Percentiles rank a stretch among this genome's conserved stretches.
phyloP scores from a whole-genome alignment of 2,797 vertebrate genomes.

The Muraenolepis orangiensis region DNA sequence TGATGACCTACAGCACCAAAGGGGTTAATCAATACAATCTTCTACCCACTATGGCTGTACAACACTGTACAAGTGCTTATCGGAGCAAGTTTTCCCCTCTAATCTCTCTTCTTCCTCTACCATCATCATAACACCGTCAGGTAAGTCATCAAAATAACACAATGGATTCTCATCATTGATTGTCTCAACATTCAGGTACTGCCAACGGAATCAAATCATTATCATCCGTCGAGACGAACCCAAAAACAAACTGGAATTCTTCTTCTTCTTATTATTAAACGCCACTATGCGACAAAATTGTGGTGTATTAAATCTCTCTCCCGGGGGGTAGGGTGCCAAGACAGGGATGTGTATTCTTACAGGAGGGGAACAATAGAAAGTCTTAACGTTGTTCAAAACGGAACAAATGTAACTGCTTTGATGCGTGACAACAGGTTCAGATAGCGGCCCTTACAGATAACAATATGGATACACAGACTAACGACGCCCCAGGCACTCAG shows the following conservation, averaged over 20 bases:
- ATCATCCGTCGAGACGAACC: not conserved
- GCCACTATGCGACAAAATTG: not conserved
- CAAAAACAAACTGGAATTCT: not conserved
- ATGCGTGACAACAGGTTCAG: conserved; percentile 34
- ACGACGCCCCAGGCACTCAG: conserved; percentile 39
- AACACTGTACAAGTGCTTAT: not conserved
- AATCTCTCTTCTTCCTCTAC: not conserved
- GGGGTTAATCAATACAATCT: not conserved
- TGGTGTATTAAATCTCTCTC: not conserved
- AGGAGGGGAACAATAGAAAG: conserved; percentile 20
- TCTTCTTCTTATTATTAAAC: not conserved
- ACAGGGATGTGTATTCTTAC: conserved; percentile 40
- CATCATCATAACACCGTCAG: not conserved
- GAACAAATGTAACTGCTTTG: conserved; percentile 62
- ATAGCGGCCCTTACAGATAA: conserved; percentile 4
- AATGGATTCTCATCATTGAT: not conserved
- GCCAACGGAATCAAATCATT: not conserved
- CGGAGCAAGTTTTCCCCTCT: not conserved
- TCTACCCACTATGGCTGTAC: not conserved
- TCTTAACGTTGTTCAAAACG: conserved; percentile 45
- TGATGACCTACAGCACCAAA: not conserved
- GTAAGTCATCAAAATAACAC: not conserved
- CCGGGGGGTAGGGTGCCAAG: conserved; percentile 28
- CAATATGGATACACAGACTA: conserved; percentile 38
- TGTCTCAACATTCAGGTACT: not conserved